Conservation (phyloP, 2,113 vertebrate species). For the Lamprotornis superbus region DNA sequence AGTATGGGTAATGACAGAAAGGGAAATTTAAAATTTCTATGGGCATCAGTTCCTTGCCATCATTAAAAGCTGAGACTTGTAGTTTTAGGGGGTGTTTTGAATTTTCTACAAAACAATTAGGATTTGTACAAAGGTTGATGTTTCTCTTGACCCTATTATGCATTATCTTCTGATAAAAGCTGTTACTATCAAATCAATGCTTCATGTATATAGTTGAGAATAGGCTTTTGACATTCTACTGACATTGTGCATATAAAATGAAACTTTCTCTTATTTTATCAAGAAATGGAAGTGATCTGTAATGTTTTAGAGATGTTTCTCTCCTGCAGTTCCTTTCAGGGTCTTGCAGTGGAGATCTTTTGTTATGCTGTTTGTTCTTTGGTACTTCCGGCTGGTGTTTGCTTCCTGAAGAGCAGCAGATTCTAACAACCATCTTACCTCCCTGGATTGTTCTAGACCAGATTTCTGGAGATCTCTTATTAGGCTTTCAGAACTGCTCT, state of each 20-base stretch:
- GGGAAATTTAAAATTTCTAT: background rate
- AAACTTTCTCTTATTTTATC: background rate
- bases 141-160: background rate
- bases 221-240: background rate
- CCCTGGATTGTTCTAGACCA: background rate
- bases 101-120: background rate
- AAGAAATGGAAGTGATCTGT: rapidly evolving
- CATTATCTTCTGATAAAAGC: background rate
- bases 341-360: background rate
- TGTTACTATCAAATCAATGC: background rate
- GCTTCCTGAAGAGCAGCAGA: background rate
- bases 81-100: background rate
- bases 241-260: background rate
- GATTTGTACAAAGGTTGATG: background rate
- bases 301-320: background rate
- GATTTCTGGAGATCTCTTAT: background rate
- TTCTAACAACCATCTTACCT: background rate
- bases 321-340: background rate
- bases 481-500: background rate
- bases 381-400: background rate
- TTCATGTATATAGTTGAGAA: background rate
- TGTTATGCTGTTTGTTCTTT: background rate
- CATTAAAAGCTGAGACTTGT: background rate
- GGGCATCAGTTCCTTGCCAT: background rate
- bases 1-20: background rate